phyloP scores from a whole-genome alignment of 1,140 invertebrate genomes.

The Drosophila sp. region DNA sequence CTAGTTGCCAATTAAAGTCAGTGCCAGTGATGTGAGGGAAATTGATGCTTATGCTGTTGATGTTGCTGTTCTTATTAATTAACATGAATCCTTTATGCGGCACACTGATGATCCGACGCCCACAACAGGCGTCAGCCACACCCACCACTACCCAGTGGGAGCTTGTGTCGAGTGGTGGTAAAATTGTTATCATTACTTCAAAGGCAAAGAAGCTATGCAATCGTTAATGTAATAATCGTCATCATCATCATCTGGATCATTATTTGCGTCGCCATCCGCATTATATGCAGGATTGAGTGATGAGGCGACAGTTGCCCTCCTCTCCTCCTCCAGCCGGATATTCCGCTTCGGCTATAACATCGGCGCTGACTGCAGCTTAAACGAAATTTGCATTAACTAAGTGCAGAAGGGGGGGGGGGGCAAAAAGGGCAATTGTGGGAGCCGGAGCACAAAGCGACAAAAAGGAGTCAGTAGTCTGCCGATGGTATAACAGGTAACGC shows the following conservation, averaged over 20 bases:
- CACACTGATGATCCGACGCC: not conserved
- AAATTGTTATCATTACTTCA: constrained; percentile 57
- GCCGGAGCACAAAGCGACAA: constrained; percentile 25
- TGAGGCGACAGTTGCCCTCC: constrained; percentile 31
- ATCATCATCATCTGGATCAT: not conserved
- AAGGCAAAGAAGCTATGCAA: constrained; percentile 31
- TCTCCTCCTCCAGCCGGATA: constrained; percentile 5
- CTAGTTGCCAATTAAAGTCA: constrained; percentile 3
- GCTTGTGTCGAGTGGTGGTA: not conserved
- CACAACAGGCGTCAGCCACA: too few species aligned
- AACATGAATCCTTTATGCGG: constrained; percentile 56
- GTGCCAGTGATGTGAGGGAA: not conserved
- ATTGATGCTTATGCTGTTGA: not conserved
- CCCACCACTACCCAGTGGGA: too few species aligned
- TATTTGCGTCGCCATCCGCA: not conserved
- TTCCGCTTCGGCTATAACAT: constrained; percentile 2
- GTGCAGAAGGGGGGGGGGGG: constrained; percentile 5
- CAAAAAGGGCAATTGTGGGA: constrained; percentile 5
- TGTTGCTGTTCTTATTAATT: constrained; percentile 50
- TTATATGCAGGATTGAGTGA: constrained; percentile 18
- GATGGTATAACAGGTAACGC: constrained; percentile 9
- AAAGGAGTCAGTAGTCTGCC: constrained; percentile 21
- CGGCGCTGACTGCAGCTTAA: constrained; percentile 14
- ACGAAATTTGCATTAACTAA: constrained; percentile 66
- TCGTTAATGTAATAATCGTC: constrained; percentile 14